Base-by-base conservation (phyloP, 30 jellyfish, hydroid and myxozoan species). In the Chrysaora quinquecirrha region DNA sequence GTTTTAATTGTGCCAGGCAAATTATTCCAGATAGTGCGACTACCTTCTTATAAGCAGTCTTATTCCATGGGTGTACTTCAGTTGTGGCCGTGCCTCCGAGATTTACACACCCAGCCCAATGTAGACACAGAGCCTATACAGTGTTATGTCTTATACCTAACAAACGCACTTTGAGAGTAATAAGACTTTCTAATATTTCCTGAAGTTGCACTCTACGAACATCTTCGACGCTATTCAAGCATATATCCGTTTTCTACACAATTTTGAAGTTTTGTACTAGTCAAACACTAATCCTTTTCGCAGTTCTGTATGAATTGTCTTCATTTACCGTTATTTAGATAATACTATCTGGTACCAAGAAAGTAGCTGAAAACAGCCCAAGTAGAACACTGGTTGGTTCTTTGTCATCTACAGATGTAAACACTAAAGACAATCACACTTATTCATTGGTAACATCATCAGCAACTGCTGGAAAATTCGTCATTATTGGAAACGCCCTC, bases 361-460 rank as follows among this genome's bases (percentile, higher is more conserved):
- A 30, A 2, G 78, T 93, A 19, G 47, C 79, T 6, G 98, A 93
- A 62, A 93, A 87, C 78, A 84, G 70, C 66, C 85, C 96, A 54
- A 52, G 69, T 4, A 88, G 94, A 22, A 30, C 79, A 62, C 33
- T 50, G 1, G 73, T 93, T 30, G 98, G 98, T 0, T 3, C 69
- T 11, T 48, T 93, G 65, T 19, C 74, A 12, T 75, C 95, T 24
- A 67, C 76, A 9, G 98, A 93, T 77, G 65, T 43, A 52, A 93
- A 93, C 76, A 29, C 87, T 25, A 75, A 54, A 14, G 97, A 93
- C 68, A 62, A 54, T 30, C 97, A 86, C 63, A 48, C 90, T 11
- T 86, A 93, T 35, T 34, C 34, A 4, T 29, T 93, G 46, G 63
- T 58, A 0, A 30, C 72, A 20, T 94, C 74, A 48, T 78, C 74